phyloP scores from a whole-genome alignment of 2,888 invertebrate genomes.

The Metallyticus violacea region DNA sequence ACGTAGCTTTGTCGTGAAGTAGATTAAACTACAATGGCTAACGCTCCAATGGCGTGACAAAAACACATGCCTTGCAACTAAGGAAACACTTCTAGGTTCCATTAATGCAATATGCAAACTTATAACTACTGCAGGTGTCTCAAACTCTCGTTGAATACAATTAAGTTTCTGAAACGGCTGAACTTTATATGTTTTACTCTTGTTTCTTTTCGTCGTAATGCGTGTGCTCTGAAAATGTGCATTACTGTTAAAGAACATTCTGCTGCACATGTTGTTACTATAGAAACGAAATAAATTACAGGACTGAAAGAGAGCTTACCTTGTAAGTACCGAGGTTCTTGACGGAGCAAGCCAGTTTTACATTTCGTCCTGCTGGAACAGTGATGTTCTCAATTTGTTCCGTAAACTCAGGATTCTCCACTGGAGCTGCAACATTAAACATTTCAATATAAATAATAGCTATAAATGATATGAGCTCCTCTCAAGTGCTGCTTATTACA shows the following conservation, averaged over 20 bases:
- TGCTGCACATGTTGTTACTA: too few relatives aligned
- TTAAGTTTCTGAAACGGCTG: not conserved
- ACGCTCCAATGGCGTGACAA: not conserved
- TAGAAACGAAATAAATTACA: too few relatives aligned
- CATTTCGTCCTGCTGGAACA: conserved; percentile 83
- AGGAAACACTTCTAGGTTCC: not conserved
- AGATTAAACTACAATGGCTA: not conserved
- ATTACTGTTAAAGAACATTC: too few relatives aligned
- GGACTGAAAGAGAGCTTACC: conserved; percentile 54
- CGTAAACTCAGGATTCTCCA: conserved; percentile 85
- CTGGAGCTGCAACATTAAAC: conserved; percentile 68
- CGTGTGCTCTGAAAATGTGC: too few relatives aligned
- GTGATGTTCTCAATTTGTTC: conserved; percentile 89
- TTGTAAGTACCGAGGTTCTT: conserved; percentile 88
- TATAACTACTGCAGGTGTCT: not conserved
- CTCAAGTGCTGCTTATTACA: too few relatives aligned
- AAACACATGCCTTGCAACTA: not conserved
- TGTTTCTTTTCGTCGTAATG: too few relatives aligned
- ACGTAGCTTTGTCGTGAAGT: not conserved
- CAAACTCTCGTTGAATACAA: not conserved
- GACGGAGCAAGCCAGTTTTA: conserved; percentile 85
- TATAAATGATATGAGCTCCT: too few relatives aligned
- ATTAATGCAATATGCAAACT: not conserved
- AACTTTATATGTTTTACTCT: too few relatives aligned
- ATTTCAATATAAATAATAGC: too few relatives aligned